Base-by-base conservation (phyloP, 2,797 vertebrate genomes). In the Karalla daura region DNA sequence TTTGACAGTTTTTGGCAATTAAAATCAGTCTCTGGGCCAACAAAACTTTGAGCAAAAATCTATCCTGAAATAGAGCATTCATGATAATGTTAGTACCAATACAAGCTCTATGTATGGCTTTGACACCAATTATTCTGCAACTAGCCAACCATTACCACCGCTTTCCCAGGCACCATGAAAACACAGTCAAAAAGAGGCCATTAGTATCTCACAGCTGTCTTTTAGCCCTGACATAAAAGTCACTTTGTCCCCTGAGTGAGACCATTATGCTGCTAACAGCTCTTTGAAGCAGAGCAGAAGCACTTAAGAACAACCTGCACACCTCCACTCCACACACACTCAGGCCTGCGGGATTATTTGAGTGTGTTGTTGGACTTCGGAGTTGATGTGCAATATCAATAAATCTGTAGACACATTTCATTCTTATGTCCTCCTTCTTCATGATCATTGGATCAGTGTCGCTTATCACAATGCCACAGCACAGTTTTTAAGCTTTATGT, bases 261-360 rank as follows among this genome's bases (percentile, higher is more conserved):
- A 68, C 69, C 62, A 74, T 88, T 84, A 85, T 70, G 68, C 66
- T 81, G 71, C 83, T 80, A 50, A 81, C 41, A 39, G 23, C 67
- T 83, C 91, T 92, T 93, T 92, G 90, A 93, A 90, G 89, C 60
- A 33, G 64, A 84, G 69, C 68, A 70, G 50, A 69, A 51, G 73
- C 58, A 63, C 79, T 90, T 86, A 88, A 89, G 63, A 81, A 63
- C 3, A 59, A 68, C 45, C 49, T 36, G 47, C 50, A 70, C 74
- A 85, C 82, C 88, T 91, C 89, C 88, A 86, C 60, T 60, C 32
- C 53, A 73, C 50, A 46, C 30, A 45, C 63, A 20, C 68, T 80
- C 61, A 54, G 67, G 70, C 54, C 27, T 27, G 63, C 4, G 47
- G 6, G 1, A 20, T 20, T 43, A 55, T 20, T 39, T 7, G 50